A percentile compares a stretch with the other conserved stretches of the same genome.
phyloP scores from a whole-genome alignment of 2,113 vertebrate species.

The Osmerus mordax region DNA sequence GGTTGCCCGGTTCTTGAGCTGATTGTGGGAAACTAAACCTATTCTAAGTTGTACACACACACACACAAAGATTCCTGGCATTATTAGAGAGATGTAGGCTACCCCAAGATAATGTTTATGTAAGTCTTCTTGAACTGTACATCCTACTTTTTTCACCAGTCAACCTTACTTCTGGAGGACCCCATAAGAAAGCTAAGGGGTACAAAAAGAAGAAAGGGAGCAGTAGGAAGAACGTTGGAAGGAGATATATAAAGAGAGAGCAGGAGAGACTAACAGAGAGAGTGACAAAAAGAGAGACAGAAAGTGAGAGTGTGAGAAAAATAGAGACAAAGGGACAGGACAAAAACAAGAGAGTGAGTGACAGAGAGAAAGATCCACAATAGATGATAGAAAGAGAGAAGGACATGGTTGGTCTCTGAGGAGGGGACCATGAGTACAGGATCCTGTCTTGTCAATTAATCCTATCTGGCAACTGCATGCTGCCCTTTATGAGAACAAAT shows the following conservation, averaged over 20 bases:
- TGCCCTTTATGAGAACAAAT: slow-evolving; percentile 76
- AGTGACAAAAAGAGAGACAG: neutral
- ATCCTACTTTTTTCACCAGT: too few relatives aligned
- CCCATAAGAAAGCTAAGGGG: neutral
- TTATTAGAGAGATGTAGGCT: too few relatives aligned
- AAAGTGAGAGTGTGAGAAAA: neutral
- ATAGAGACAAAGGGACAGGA: neutral
- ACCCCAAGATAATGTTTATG: too few relatives aligned
- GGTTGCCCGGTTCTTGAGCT: too few relatives aligned
- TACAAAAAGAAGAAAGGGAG: slow-evolving; percentile 1
- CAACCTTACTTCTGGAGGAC: too few relatives aligned
- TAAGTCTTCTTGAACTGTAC: too few relatives aligned
- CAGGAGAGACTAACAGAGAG: neutral
- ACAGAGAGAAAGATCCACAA: slow-evolving; percentile 3
- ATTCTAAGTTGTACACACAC: too few relatives aligned
- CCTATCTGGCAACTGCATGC: slow-evolving; percentile 59
- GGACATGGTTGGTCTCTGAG: slow-evolving; percentile 13
- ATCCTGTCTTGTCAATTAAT: slow-evolving; percentile 65
- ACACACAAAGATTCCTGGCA: too few relatives aligned
- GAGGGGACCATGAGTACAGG: slow-evolving; percentile 40
- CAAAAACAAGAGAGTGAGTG: slow-evolving; percentile 26
- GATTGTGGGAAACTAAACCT: too few relatives aligned
- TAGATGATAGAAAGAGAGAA: neutral
- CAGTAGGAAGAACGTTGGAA: neutral
- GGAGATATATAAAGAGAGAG: neutral